Conservation (phyloP, 2,113 vertebrate species). For the Hystrix cristata region DNA sequence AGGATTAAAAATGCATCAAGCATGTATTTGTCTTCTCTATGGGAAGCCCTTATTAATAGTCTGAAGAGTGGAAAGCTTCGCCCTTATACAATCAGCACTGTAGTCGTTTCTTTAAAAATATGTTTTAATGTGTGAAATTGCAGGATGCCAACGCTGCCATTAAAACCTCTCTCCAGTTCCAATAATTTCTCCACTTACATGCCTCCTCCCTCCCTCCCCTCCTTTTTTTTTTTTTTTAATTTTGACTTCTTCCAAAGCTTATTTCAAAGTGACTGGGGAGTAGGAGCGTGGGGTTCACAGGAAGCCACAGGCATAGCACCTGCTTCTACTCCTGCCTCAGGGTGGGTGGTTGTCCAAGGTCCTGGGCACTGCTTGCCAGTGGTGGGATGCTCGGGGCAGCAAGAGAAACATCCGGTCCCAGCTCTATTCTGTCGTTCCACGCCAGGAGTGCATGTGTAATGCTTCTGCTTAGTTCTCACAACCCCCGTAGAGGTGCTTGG, state of each 20-base stretch:
- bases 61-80: conserved; percentile 91
- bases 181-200: conserved; percentile 89
- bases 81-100: conserved; percentile 88
- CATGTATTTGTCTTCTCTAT: conserved; percentile 92
- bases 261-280: conserved; percentile 85
- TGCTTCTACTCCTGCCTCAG: not conserved
- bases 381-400: too few relatives aligned
- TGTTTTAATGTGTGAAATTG: conserved; percentile 92
- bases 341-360: not conserved
- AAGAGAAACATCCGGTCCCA: not conserved
- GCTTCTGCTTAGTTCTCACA: accelerated
- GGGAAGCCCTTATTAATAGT: conserved; percentile 93
- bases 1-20: conserved; percentile 94
- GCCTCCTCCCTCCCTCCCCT: conserved; percentile 63
- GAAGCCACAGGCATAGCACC: conserved; percentile 60
- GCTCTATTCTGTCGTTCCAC: not conserved
- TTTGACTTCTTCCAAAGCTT: conserved; percentile 81
- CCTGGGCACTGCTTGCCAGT: not conserved
- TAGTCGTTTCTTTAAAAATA: conserved; percentile 84
- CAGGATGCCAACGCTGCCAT: conserved; percentile 89
- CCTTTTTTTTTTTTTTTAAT: not conserved
- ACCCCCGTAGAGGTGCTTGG: not conserved
- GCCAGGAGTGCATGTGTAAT: accelerated
- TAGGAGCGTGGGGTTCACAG: conserved; percentile 77
- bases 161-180: conserved; percentile 88